These are phyloP conservation scores for Ypsolopha scabrella DNA, from an alignment of 2,888 invertebrate genomes.

Conservation along the genomic window DNA sequence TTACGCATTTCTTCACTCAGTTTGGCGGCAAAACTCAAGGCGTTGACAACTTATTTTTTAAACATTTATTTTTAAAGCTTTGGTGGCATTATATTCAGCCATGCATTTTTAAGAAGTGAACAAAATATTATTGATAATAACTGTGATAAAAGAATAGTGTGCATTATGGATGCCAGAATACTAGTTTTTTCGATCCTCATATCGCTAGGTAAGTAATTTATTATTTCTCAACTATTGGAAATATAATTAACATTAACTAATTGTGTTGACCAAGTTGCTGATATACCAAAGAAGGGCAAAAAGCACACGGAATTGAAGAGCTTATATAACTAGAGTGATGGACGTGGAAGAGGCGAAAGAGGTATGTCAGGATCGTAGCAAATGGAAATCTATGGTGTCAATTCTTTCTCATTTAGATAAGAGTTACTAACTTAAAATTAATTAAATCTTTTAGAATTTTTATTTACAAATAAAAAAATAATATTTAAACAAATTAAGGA, in stretches of 20 bases:
- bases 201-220: conserved; percentile 28
- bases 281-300: background rate
- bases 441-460: too few species aligned
- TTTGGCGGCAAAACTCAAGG: conserved; percentile 48
- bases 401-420: too few species aligned
- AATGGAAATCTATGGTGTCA: too few species aligned
- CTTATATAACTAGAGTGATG: background rate
- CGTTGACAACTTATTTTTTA: conserved; percentile 27
- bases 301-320: background rate
- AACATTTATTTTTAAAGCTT: conserved; percentile 11
- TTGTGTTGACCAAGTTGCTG: background rate
- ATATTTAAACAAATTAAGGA: too few species aligned
- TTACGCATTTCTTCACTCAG: conserved; percentile 33
- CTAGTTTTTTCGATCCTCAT: conserved; percentile 22
- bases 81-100: conserved; percentile 1
- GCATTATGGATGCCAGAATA: conserved; percentile 18
- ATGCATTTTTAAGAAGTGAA: background rate
- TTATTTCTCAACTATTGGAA: background rate
- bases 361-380: background rate
- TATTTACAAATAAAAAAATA: too few species aligned
- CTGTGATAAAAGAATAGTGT: background rate
- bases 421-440: too few species aligned
- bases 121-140: conserved; percentile 8
- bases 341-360: background rate
- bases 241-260: background rate